phyloP scores from a whole-genome alignment of 30 jellyfish, hydroid and myxozoan genomes.

The Sanderia malayensis region DNA sequence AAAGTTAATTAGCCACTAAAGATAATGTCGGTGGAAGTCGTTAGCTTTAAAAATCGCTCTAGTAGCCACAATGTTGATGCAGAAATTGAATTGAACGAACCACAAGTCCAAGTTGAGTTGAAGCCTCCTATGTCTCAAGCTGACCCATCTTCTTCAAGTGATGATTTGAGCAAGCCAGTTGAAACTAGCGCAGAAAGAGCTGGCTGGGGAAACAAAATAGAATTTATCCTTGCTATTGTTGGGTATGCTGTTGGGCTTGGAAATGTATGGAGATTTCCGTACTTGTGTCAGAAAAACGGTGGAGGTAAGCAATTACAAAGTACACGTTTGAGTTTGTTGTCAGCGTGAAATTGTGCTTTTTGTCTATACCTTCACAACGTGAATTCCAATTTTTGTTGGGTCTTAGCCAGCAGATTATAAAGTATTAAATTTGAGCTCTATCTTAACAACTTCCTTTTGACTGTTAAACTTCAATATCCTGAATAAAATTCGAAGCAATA shows the following conservation, averaged over 20 bases:
- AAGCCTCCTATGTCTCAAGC: conserved; percentile 37
- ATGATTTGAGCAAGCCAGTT: conserved; percentile 49
- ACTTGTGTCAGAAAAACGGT: conserved; percentile 83
- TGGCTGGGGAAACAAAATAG: conserved; percentile 93
- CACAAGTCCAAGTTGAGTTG: conserved; percentile 41
- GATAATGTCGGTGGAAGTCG: conserved; percentile 53
- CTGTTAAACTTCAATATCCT: too few relatives aligned
- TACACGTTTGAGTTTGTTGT: too few relatives aligned
- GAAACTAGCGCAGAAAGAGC: conserved; percentile 56
- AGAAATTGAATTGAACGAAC: conserved; percentile 52
- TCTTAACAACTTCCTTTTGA: too few relatives aligned
- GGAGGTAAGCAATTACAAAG: conserved; percentile 94
- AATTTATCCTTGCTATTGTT: conserved; percentile 81
- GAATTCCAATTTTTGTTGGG: too few relatives aligned
- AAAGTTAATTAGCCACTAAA: too few relatives aligned
- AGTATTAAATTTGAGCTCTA: too few relatives aligned
- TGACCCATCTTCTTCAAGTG: conserved; percentile 52
- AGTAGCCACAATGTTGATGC: conserved; percentile 11
- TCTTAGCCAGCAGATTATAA: too few relatives aligned
- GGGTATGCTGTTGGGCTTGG: conserved; percentile 98
- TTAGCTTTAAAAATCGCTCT: conserved; percentile 36
- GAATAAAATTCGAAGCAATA: too few relatives aligned
- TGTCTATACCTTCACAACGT: too few relatives aligned
- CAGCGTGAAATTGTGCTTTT: too few relatives aligned
- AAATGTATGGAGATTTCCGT: conserved; percentile 95